phyloP scores from a whole-genome alignment of 2,113 vertebrate species.

The Thryonomys swinderianus region DNA sequence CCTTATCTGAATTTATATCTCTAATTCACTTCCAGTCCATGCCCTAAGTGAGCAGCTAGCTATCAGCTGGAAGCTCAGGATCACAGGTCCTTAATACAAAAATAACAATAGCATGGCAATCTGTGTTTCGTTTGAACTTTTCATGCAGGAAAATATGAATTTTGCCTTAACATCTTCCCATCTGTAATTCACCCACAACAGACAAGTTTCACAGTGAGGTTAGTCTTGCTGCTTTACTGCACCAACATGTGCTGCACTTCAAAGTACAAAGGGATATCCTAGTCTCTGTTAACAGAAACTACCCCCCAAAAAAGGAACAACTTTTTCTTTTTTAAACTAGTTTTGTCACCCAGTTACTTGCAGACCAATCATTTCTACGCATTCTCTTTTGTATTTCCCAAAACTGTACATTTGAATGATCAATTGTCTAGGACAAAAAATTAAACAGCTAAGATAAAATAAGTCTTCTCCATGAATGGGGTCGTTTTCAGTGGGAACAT shows the following conservation, averaged over 20 bases:
- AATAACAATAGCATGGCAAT: neutral
- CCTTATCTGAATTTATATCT: conserved; percentile 13
- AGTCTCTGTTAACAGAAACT: conserved; percentile 48
- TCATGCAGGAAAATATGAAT: conserved; percentile 21
- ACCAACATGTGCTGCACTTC: neutral
- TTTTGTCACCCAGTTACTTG: conserved; percentile 31
- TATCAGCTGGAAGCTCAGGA: conserved; percentile 29
- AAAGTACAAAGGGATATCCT: conserved; percentile 54
- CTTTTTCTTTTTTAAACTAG: conserved; percentile 58
- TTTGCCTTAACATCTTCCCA: conserved; percentile 51
- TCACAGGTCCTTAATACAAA: conserved; percentile 23
- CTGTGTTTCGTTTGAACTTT: conserved; percentile 47
- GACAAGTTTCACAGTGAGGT: neutral
- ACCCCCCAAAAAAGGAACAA: neutral
- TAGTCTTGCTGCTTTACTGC: conserved; percentile 39
- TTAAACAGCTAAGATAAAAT: conserved; percentile 6
- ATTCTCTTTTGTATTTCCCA: conserved; percentile 38
- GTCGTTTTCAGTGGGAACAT: conserved; percentile 31
- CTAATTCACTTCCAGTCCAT: neutral
- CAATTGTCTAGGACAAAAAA: conserved; percentile 49
- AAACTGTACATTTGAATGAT: conserved; percentile 58
- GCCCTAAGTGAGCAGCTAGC: conserved; percentile 2
- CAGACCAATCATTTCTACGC: neutral
- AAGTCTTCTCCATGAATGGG: conserved; percentile 43
- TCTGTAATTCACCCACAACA: conserved; percentile 21